Percentiles rank a stretch among this genome's conserved stretches.
phyloP scores from a whole-genome alignment of 1,140 invertebrate genomes.

The Brachionus rubens region DNA sequence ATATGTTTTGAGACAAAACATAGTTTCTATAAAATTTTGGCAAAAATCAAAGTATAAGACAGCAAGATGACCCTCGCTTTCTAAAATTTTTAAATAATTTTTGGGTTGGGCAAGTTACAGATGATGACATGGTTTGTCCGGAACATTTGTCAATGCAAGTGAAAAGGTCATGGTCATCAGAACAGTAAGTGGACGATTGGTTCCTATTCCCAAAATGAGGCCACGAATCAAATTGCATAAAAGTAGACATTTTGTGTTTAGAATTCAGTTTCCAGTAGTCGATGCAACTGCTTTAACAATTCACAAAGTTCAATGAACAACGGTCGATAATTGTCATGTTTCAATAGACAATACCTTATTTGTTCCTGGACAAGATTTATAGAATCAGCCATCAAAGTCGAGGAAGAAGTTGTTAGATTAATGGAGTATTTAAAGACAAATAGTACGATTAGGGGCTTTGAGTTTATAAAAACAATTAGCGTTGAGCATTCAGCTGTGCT shows the following conservation, averaged over 20 bases:
- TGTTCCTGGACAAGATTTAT: conserved; percentile 52
- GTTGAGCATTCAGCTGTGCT: too few relatives aligned
- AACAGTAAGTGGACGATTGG: too few relatives aligned
- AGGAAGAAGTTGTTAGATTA: too few relatives aligned
- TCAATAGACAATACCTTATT: conserved; percentile 53
- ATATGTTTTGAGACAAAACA: too few relatives aligned
- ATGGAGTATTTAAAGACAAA: too few relatives aligned
- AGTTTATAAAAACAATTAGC: too few relatives aligned
- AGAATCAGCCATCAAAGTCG: too few relatives aligned
- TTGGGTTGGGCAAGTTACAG: background rate
- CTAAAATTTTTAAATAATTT: background rate
- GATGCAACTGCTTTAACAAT: conserved; percentile 57
- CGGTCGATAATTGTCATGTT: conserved; percentile 52
- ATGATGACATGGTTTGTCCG: background rate
- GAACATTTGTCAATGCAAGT: background rate
- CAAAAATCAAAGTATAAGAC: background rate
- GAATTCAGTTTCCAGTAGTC: conserved; percentile 57
- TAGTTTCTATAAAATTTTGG: too few relatives aligned
- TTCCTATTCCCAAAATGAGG: too few relatives aligned
- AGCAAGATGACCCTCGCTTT: background rate
- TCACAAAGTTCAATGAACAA: conserved; percentile 59
- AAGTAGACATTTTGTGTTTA: conserved; percentile 47
- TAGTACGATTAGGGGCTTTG: too few relatives aligned
- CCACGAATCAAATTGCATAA: background rate
- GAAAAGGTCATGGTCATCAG: too few relatives aligned